Evolutionary conservation across 2,888 invertebrate species (phyloP), one percentile per base, ranked within the genome.

Genomic region (Oligia strigilis): DNA sequence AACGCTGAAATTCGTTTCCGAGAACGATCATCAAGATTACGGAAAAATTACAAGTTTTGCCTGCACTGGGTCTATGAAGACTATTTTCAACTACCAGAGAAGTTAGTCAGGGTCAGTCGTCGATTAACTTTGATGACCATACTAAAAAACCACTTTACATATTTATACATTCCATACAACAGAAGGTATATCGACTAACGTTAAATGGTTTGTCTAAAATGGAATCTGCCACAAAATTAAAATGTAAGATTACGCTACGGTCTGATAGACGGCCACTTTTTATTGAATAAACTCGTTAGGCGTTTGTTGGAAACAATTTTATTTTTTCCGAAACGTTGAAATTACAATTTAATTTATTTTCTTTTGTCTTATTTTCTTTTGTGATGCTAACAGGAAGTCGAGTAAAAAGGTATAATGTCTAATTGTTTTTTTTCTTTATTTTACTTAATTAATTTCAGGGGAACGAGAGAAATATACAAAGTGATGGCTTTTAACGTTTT

Each of bases 261-360:
- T 90, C 87, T 90, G 67, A 89, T 17, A 79, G 78, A 70, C 75
- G 11, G 70, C 76, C 64, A 75, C 55, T 71, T 84, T 89, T 87
- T 89, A 89, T 89, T 89, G 87, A 89, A 89, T 89, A 89, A 91
- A 89, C 91, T 89, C 89, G 87, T 91, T 89, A 87, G 85, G 83
- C 85, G 83, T 89, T 87, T 88, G 86, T 90, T 86, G 75, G 80
- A 83, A 89, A 89, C 84, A 89, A 65, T 85, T 86, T 86, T 89
- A 60, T 60, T 70, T 89, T 90, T 87, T 76, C 40, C 46, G 81
- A 83, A 87, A 86, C 81, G 83, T 85, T 89, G 81, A 81, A 90
- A 89, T 89, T 88, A 86, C 83, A 88, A 90, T 90, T 89, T 90
- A 87, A 87, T 90, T 90, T 89, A 90, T 89, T 87, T 86, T 84